Percentiles rank a stretch among this genome's conserved stretches.
Evolutionary conservation across 2,888 invertebrate genomes (phyloP).

Genomic region (Blomia tropicalis): DNA sequence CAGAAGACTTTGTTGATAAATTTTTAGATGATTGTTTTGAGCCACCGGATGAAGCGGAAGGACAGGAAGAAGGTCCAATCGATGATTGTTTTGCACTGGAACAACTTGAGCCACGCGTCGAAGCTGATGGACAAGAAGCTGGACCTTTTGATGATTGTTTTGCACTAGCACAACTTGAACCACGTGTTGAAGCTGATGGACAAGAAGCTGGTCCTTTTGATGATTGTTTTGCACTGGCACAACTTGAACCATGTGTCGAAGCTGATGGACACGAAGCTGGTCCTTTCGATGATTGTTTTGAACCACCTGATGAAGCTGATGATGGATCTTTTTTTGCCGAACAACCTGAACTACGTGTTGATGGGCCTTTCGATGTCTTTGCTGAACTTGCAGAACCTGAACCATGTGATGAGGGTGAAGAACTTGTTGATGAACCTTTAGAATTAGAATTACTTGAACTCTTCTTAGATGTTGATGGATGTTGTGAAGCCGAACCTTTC

Average conservation of each 20-base stretch:
- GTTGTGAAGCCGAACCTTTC: neutral
- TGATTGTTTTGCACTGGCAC: neutral
- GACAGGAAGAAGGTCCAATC: neutral
- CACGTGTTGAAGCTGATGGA: neutral
- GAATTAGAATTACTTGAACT: neutral
- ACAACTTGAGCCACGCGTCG: neutral
- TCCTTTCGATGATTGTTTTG: neutral
- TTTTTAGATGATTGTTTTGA: no score
- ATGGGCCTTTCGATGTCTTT: neutral
- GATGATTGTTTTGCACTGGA: neutral
- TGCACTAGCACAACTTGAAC: neutral
- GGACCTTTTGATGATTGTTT: neutral
- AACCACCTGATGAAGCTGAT: neutral
- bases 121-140: neutral
- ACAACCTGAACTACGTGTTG: neutral
- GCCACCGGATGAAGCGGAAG: neutral
- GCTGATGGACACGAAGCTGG: slow-evolving; percentile 2
- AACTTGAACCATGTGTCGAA: neutral
- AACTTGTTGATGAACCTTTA: neutral
- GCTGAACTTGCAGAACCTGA: neutral
- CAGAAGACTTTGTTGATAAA: neutral
- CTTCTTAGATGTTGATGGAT: neutral
- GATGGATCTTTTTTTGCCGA: neutral
- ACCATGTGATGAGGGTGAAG: neutral
- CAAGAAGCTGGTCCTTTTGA: neutral